A percentile compares a stretch with the other conserved stretches of the same genome.
Evolutionary conservation across 2,113 vertebrate species (phyloP).

Genomic region (Amblyornis subalaris): DNA sequence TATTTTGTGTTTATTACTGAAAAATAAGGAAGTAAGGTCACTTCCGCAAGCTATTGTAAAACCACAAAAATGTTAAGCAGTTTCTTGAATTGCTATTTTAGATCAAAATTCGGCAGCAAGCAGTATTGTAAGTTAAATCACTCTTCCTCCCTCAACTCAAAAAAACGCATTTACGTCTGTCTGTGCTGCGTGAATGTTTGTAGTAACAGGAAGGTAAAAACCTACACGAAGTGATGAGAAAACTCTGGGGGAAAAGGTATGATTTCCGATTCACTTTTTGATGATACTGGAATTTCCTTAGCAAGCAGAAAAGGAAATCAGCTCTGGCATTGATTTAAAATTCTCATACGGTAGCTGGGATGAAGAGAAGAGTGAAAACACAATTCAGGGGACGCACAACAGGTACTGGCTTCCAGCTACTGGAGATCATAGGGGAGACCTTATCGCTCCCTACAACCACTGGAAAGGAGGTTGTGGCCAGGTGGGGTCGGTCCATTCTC

Average conservation of each 20-base stretch:
- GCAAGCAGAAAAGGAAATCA: background rate
- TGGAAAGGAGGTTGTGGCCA: background rate
- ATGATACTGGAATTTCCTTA: background rate
- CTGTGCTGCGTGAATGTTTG: background rate
- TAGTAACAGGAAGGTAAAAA: background rate
- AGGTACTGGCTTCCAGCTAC: background rate
- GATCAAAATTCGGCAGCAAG: background rate
- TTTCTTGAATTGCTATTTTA: background rate
- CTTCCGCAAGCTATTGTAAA: background rate
- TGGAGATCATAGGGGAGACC: too few species aligned
- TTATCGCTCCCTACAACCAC: background rate
- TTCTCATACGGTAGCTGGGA: accelerated
- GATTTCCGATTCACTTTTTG: background rate
- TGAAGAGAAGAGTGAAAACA: accelerated
- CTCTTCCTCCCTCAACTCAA: background rate
- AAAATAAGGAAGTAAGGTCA: background rate
- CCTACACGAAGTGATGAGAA: background rate
- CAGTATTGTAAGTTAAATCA: accelerated
- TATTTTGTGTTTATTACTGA: background rate
- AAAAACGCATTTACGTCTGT: accelerated
- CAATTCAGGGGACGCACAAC: accelerated
- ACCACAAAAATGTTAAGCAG: background rate
- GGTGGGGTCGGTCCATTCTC: background rate
- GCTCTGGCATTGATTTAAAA: accelerated
- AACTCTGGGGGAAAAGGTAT: accelerated